Base-by-base conservation (phyloP, 2,888 invertebrate species). In the Troilus luridus region DNA sequence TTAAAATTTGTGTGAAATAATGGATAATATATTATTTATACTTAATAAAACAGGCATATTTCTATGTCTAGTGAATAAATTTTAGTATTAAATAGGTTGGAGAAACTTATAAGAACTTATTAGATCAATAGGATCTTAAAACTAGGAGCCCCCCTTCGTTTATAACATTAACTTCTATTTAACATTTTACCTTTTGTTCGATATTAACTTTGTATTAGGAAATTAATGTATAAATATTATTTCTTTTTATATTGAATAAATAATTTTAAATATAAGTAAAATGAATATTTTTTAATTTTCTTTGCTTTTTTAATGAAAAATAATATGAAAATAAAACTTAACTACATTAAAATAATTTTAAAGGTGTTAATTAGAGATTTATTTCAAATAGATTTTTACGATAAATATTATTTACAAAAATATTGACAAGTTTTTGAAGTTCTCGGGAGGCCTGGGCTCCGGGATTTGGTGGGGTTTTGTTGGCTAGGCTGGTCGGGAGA, bases 361-460 rank as follows among this genome's bases (percentile, higher is more conserved):
- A 77, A 27, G 17, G 24, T 77, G 27, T 77, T 14, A 41, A 17
- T 1, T 21, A 41, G 17, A 41, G 0, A 41, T 77, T 41, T 12
- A 19, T 17, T 41, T 77, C 17, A 41, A 41, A 17, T 41, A 24
- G 27, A 77, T 17, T 77, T 77, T 17, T 21, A 77, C 7, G 17
- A 77, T 77, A 41, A 27, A 77, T 77, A 77, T 41, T n/a, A 12
- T 85, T 85, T 85, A 10, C 56, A 19, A 0, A 56, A n/a, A n/a
- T 85, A 85, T 56, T 85, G 85, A 85, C 56, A 85, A 85, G 56
- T 56, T 56, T n/a, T 56, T 85, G n/a, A 81, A 54, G 41, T 85
- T 85, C 12, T 85, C 85, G 12, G 0, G n/a, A 85, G 56, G 56
- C 6, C 85, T 56, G 85, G 85, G 56, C 56, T 85, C n/a, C 1